A percentile compares a stretch with the other conserved stretches of the same genome.
phyloP scores from a whole-genome alignment of 2,888 invertebrate genomes.

The Pocota personata region DNA sequence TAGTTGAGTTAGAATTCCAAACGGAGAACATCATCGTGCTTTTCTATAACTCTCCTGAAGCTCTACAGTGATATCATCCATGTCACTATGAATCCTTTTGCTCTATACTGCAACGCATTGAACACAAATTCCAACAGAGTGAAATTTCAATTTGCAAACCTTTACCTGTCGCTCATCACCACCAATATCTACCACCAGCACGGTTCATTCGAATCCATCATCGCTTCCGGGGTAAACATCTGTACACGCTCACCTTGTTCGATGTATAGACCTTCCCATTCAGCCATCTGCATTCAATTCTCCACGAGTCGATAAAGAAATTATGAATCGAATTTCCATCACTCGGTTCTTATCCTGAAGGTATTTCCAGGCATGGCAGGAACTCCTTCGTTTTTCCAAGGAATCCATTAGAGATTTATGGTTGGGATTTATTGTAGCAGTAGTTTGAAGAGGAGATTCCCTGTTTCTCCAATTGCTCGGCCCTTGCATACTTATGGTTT shows the following conservation, averaged over 20 bases:
- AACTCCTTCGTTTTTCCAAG: neutral
- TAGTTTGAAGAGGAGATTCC: neutral
- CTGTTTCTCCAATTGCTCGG: neutral
- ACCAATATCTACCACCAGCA: neutral
- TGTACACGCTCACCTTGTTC: constrained; percentile 6
- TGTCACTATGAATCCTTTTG: neutral
- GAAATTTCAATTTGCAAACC: constrained; percentile 34
- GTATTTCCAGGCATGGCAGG: neutral
- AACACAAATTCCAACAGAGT: neutral
- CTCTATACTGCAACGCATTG: neutral
- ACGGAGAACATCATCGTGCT: neutral
- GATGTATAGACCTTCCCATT: constrained; percentile 28
- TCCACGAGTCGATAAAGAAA: constrained; percentile 20
- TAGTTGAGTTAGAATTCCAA: constrained; percentile 12
- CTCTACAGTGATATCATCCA: neutral
- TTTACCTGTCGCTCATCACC: neutral
- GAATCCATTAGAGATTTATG: constrained; percentile 35
- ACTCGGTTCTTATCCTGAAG: constrained; percentile 17
- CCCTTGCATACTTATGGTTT: neutral
- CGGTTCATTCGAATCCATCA: constrained; percentile 33
- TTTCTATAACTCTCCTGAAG: neutral
- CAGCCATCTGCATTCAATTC: neutral
- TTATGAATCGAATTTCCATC: constrained; percentile 58
- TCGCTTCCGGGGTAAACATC: constrained; percentile 23
- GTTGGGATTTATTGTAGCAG: neutral